These are phyloP conservation scores for Aphelenchoides besseyi DNA, from an alignment of 1,140 invertebrate species.

Conservation along the genomic window DNA sequence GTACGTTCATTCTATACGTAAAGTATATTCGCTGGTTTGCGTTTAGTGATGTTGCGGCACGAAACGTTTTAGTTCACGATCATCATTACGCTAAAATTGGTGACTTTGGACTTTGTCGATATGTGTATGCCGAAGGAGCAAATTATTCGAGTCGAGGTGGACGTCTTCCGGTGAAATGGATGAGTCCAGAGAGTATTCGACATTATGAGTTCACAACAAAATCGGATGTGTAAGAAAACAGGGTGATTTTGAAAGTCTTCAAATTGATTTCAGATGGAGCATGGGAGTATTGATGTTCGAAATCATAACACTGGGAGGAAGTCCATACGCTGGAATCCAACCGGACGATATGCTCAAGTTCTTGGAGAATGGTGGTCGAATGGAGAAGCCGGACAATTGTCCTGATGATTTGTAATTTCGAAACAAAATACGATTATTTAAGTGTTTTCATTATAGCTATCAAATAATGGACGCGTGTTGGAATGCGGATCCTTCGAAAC, in stretches of 20 bases:
- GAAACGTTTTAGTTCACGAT: constrained; percentile 65
- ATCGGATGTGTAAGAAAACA: constrained; percentile 64
- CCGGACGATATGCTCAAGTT: constrained; percentile 63
- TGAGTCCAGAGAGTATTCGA: constrained; percentile 64
- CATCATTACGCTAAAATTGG: constrained; percentile 62
- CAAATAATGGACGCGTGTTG: constrained; percentile 58
- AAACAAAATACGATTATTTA: constrained; percentile 13
- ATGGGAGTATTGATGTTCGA: constrained; percentile 66
- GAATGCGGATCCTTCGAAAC: constrained; percentile 40
- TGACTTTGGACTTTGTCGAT: constrained; percentile 66
- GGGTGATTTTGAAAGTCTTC: neutral
- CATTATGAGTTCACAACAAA: constrained; percentile 65
- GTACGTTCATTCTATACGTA: neutral
- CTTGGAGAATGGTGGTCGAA: constrained; percentile 63
- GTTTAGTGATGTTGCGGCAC: constrained; percentile 63
- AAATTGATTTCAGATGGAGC: constrained; percentile 63
- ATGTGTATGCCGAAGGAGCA: constrained; percentile 64
- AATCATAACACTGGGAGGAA: constrained; percentile 64
- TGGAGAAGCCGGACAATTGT: constrained; percentile 65
- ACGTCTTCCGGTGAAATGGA: constrained; percentile 65
- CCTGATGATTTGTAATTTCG: constrained; percentile 64
- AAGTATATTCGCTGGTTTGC: neutral
- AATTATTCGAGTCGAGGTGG: constrained; percentile 65
- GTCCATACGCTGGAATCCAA: constrained; percentile 64
- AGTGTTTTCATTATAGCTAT: constrained; percentile 47